Evolutionary conservation across 2,888 invertebrate genomes (phyloP).

Genomic region (Spicauda simplicius): DNA sequence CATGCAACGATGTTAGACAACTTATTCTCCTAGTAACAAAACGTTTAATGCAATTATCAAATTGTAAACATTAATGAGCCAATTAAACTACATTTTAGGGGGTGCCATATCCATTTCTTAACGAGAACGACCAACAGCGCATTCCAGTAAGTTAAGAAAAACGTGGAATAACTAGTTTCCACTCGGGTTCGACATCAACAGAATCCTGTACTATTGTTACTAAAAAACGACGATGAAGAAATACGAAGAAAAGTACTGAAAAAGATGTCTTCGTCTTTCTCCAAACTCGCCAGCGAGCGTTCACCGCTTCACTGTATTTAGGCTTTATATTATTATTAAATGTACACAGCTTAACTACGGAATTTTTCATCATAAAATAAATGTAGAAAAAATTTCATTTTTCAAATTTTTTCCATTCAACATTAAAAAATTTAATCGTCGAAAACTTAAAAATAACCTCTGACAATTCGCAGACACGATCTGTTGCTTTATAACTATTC

Average conservation of each 20-base stretch:
- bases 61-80: slow-evolving; percentile 62
- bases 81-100: slow-evolving; percentile 63
- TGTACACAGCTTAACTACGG: slow-evolving; percentile 82
- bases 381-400: slow-evolving; percentile 74
- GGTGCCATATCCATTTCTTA: slow-evolving; percentile 68
- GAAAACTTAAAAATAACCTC: slow-evolving; percentile 77
- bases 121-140: slow-evolving; percentile 71
- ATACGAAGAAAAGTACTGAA: slow-evolving; percentile 39
- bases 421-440: slow-evolving; percentile 74
- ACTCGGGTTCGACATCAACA: slow-evolving; percentile 58
- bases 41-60: slow-evolving; percentile 63
- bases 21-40: slow-evolving; percentile 68
- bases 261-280: slow-evolving; percentile 43
- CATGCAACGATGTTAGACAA: slow-evolving; percentile 48
- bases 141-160: slow-evolving; percentile 51
- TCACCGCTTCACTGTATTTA: slow-evolving; percentile 61
- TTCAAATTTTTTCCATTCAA: slow-evolving; percentile 58
- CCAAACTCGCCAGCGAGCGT: slow-evolving; percentile 43
- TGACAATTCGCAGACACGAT: slow-evolving; percentile 74
- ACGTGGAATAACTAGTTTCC: slow-evolving; percentile 49
- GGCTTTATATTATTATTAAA: slow-evolving; percentile 70
- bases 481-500: slow-evolving; percentile 69
- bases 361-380: slow-evolving; percentile 77
- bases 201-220: slow-evolving; percentile 81
- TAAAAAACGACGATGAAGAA: slow-evolving; percentile 58